Percentiles rank a stretch among this genome's conserved stretches.
These are phyloP conservation scores for Budorcas taxicolor DNA, from an alignment of 2,113 vertebrate genomes.

Conservation along the genomic window DNA sequence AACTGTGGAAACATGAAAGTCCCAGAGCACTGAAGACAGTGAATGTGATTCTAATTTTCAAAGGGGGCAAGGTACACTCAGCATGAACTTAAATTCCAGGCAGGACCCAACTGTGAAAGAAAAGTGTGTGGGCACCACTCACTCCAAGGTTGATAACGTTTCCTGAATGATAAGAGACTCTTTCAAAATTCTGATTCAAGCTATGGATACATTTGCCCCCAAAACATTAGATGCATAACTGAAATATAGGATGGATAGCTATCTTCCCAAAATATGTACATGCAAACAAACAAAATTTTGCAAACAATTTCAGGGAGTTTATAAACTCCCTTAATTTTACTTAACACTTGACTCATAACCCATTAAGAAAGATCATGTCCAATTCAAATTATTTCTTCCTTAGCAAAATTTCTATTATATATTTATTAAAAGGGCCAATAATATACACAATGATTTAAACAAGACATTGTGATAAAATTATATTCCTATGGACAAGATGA, in stretches of 20 bases:
- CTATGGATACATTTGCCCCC: neutral
- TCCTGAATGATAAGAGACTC: neutral
- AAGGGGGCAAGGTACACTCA: neutral
- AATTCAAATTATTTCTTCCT: slow-evolving; percentile 12
- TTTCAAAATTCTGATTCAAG: neutral
- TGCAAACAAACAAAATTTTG: neutral
- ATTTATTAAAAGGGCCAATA: neutral
- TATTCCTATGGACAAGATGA: neutral
- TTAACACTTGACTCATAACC: neutral
- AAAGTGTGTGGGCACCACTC: neutral
- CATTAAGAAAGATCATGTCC: neutral
- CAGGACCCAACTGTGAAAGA: neutral
- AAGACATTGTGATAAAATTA: neutral
- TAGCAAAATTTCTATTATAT: neutral
- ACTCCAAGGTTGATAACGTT: neutral
- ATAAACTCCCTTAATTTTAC: neutral
- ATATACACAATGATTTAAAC: neutral
- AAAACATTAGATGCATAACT: neutral
- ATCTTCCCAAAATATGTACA: neutral
- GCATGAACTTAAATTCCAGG: neutral
- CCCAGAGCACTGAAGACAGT: neutral
- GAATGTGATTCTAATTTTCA: slow-evolving; percentile 11
- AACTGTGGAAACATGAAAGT: neutral
- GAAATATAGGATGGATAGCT: neutral
- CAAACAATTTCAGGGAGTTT: neutral